Evolutionary conservation across 1,140 invertebrate species (phyloP).

Genomic region (Lepidurus apus): DNA sequence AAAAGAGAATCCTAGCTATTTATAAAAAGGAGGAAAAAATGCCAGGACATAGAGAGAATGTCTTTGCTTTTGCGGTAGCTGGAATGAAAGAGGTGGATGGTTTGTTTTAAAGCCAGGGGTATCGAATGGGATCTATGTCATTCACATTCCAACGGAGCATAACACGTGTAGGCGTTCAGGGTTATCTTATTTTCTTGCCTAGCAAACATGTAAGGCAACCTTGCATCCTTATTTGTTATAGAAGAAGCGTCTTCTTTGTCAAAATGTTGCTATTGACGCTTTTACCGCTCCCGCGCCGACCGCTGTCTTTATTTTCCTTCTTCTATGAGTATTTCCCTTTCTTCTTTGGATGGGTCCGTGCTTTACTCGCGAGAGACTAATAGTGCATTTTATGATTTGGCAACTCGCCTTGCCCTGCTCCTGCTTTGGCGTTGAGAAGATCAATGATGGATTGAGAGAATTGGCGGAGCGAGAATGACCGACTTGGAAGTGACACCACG

Average conservation of each 20-base stretch:
- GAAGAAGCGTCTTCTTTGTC: background rate
- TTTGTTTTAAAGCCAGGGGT: no score
- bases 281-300: background rate
- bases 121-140: no score
- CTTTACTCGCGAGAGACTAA: background rate
- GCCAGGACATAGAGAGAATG: no score
- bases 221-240: background rate
- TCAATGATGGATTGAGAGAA: background rate
- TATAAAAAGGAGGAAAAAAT: no score
- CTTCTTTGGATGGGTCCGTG: background rate
- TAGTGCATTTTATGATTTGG: conserved; percentile 19
- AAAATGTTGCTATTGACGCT: background rate
- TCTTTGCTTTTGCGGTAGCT: no score
- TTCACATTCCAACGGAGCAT: no score
- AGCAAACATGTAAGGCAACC: background rate
- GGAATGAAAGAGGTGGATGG: no score
- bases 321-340: background rate
- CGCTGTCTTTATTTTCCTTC: background rate
- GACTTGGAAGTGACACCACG: background rate
- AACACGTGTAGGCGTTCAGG: no score
- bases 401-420: background rate
- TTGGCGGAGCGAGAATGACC: conserved; percentile 16
- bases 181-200: background rate
- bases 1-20: no score
- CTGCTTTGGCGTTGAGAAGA: background rate